Percentiles rank a stretch among this genome's conserved stretches.
phyloP scores from a whole-genome alignment of 2,888 invertebrate species.

The Dryocosmus kuriphilus region DNA sequence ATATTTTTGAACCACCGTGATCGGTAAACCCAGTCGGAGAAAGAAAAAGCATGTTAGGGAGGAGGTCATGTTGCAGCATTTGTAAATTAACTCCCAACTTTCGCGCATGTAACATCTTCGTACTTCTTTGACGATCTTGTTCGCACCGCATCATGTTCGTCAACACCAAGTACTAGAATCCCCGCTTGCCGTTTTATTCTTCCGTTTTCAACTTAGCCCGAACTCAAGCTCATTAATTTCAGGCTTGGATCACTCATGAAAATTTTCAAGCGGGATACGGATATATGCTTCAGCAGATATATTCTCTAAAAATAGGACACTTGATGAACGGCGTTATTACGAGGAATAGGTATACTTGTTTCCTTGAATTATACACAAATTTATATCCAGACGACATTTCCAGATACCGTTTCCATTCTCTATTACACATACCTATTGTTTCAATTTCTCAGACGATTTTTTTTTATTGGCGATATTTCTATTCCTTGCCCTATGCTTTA shows the following conservation, averaged over 20 bases:
- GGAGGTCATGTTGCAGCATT: background rate
- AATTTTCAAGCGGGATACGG: constrained; percentile 15
- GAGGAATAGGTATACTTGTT: constrained; percentile 9
- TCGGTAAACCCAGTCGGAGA: background rate
- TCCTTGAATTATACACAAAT: background rate
- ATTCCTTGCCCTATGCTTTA: constrained; percentile 6
- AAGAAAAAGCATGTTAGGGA: background rate
- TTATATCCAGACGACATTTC: background rate
- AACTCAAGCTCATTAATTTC: constrained; percentile 19
- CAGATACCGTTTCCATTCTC: too few species aligned
- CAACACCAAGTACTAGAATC: constrained; percentile 53
- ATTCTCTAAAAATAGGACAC: constrained; percentile 20
- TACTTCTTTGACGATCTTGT: constrained; percentile 70
- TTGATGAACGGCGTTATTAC: constrained; percentile 31
- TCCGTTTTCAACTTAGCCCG: constrained; percentile 27
- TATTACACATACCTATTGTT: background rate
- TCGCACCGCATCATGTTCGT: constrained; percentile 68
- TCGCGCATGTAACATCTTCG: background rate
- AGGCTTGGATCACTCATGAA: constrained; percentile 23
- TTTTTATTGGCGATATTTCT: background rate
- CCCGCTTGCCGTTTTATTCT: constrained; percentile 17
- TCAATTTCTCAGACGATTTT: background rate
- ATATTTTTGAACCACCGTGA: background rate
- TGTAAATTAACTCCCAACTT: constrained; percentile 6
- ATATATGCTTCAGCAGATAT: constrained; percentile 23